phyloP scores from a whole-genome alignment of 2,888 invertebrate species.

The Onthophagus sagittarius region DNA sequence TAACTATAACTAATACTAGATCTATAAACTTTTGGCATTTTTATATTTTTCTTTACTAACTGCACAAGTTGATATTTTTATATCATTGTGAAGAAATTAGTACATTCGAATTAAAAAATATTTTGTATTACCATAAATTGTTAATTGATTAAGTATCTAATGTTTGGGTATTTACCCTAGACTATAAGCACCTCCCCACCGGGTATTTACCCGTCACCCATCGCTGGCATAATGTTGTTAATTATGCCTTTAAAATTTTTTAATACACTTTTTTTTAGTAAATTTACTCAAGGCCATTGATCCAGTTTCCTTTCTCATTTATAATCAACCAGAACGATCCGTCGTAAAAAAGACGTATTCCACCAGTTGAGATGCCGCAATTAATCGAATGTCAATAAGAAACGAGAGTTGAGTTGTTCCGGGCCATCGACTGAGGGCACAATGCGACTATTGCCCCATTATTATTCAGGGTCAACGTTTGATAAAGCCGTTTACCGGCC shows the following conservation, averaged over 20 bases:
- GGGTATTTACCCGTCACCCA: too few relatives aligned
- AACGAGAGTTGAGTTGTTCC: not conserved
- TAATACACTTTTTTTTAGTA: too few relatives aligned
- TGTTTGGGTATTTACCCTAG: too few relatives aligned
- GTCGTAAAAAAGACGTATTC: not conserved
- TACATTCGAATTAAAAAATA: too few relatives aligned
- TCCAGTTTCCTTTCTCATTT: not conserved
- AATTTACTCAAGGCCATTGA: not conserved
- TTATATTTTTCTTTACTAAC: too few relatives aligned
- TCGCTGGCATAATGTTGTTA: not conserved
- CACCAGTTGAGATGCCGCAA: not conserved
- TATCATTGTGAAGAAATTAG: too few relatives aligned
- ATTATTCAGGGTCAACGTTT: slow-evolving; percentile 12
- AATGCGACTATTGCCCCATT: not conserved
- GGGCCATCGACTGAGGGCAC: not conserved
- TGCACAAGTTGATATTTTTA: too few relatives aligned
- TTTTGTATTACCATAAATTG: too few relatives aligned
- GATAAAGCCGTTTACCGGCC: slow-evolving; percentile 6
- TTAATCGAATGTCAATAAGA: not conserved
- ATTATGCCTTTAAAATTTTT: not conserved
- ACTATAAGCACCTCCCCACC: too few relatives aligned
- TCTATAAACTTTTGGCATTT: too few relatives aligned
- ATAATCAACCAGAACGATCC: not conserved
- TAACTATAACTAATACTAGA: too few relatives aligned
- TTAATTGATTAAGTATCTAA: too few relatives aligned